Evolutionary conservation across 2,888 invertebrate genomes (phyloP), one percentile per base, ranked within the genome.

Genomic region (Scrobipalpa costella): DNA sequence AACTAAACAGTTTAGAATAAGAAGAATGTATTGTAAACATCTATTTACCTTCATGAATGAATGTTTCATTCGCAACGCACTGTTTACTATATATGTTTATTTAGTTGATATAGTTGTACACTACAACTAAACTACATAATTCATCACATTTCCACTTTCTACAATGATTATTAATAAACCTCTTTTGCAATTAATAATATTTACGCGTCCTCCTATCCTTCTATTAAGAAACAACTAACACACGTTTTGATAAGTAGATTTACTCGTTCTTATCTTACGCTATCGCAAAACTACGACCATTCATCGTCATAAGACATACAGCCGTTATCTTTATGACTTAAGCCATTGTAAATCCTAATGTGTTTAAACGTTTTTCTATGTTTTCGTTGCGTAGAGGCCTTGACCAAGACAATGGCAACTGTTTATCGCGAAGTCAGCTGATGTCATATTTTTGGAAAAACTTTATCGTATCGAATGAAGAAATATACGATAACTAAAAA

Each of bases 201-300:
- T 62, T 47, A 62, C 44, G 34, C 47, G 44, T n/a, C n/a, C 2
- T 27, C 57, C n/a, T 47, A 9, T 13, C 40, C 27, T 27, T 58
- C 15, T 57, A 34, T 47, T 33, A 15, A 34, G 19, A 11, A 57
- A 40, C 49, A 27, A 57, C 57, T 57, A 57, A 34, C 44, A 34
- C 44, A 44, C 34, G 44, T 57, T 55, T 38, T 61, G 66, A 68
- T 64, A 66, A 55, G 61, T 19, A 63, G 65, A 61, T 60, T 64
- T 62, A 38, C 63, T 52, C 13, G 50, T 52, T 52, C 50, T 58
- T 57, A 66, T 63, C 64, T 62, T 40, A 17, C 17, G 17, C 15
- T 47, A 58, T 59, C 57, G 52, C 44, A 62, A 66, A 60, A 57
- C 61, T 34, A 62, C 61, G 40, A 15, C 57, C 33, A 52, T 55